phyloP scores from a whole-genome alignment of 2,113 vertebrate genomes.

The Paraplagusia blochii region DNA sequence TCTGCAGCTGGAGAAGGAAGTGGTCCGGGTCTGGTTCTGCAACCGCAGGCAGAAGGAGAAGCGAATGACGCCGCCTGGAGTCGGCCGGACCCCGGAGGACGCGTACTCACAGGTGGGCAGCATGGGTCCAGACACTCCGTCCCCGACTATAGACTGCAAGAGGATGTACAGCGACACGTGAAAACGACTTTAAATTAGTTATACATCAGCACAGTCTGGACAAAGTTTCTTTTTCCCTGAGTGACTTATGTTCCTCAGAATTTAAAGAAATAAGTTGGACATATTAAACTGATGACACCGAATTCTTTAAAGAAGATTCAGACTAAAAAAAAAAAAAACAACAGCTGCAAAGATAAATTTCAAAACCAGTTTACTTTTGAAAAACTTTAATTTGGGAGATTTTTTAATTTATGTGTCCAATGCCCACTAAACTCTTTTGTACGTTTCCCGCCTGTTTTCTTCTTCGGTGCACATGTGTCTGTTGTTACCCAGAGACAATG shows the following conservation, averaged over 20 bases:
- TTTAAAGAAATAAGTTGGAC: too few species aligned
- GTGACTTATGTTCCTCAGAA: too few species aligned
- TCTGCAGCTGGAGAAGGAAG: slow-evolving; percentile 91
- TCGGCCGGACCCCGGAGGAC: slow-evolving; percentile 93
- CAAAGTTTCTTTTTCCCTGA: slow-evolving; percentile 14
- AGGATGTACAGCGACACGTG: slow-evolving; percentile 92
- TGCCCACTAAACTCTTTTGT: too few species aligned
- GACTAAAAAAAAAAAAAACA: too few species aligned
- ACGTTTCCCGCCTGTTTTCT: neutral
- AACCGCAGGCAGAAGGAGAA: slow-evolving; percentile 98
- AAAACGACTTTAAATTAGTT: slow-evolving; percentile 22
- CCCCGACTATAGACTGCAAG: slow-evolving; percentile 92
- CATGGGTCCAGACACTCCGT: slow-evolving; percentile 93
- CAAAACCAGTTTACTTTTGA: too few species aligned
- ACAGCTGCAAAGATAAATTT: too few species aligned
- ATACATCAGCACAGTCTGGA: neutral
- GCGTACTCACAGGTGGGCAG: slow-evolving; percentile 94
- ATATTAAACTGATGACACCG: too few species aligned
- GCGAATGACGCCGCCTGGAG: slow-evolving; percentile 95
- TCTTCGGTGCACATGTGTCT: slow-evolving; percentile 18
- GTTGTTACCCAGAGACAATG: slow-evolving; percentile 15
- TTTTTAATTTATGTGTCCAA: too few species aligned
- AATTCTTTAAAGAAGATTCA: too few species aligned
- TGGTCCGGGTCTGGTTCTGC: slow-evolving; percentile 97
- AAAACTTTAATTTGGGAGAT: too few species aligned